These are phyloP conservation scores for Galeopterus variegatus DNA, from an alignment of 2,113 vertebrate genomes.

Conservation along the genomic window DNA sequence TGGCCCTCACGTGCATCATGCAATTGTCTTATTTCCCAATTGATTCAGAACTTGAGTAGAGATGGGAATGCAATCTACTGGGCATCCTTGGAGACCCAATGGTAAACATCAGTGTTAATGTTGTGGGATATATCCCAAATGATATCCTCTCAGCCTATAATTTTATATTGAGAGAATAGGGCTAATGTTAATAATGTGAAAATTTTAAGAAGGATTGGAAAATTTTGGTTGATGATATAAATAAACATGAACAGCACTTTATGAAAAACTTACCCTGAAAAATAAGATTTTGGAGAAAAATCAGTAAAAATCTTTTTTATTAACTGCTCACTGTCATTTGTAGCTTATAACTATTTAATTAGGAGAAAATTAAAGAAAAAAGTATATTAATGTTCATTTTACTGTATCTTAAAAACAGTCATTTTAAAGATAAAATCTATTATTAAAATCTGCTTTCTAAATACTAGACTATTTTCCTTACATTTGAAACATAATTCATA, in stretches of 20 bases:
- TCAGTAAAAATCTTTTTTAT: neutral
- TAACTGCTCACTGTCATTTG: neutral
- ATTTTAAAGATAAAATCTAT: neutral
- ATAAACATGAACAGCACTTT: neutral
- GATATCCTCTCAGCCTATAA: neutral
- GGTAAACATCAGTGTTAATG: neutral
- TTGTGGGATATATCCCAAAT: neutral
- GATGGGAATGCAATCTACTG: neutral
- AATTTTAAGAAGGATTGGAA: neutral
- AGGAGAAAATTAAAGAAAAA: neutral
- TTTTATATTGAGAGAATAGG: neutral
- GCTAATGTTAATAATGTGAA: neutral
- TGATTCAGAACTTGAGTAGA: neutral
- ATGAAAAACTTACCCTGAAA: neutral
- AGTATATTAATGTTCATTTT: neutral
- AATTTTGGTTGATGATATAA: neutral
- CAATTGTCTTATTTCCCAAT: neutral
- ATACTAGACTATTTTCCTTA: neutral
- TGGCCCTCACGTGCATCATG: neutral
- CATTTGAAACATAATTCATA: neutral
- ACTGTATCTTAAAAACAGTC: neutral
- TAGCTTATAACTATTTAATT: neutral
- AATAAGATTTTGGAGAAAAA: neutral
- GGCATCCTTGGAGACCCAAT: neutral
- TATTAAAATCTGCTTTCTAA: neutral